phyloP scores from a whole-genome alignment of 2,113 vertebrate genomes.

The Arothron firmamentum region DNA sequence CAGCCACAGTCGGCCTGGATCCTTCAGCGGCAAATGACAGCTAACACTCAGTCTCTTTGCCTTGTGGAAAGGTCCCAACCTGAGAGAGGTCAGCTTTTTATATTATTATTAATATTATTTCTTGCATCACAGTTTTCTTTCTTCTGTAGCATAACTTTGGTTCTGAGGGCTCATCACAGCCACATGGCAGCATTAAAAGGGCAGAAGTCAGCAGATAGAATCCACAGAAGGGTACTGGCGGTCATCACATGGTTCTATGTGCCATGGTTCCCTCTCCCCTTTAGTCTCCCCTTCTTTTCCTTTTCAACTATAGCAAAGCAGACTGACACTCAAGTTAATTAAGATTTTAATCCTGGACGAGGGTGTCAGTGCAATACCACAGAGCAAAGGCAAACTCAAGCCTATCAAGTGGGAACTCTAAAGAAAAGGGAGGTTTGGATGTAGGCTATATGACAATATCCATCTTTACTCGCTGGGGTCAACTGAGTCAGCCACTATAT shows the following conservation, averaged over 20 bases:
- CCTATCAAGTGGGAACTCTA: constrained; percentile 36
- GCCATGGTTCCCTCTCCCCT: constrained; percentile 19
- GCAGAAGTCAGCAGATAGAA: constrained; percentile 4
- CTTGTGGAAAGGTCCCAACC: constrained; percentile 28
- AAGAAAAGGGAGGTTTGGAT: constrained; percentile 41
- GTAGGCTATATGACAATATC: constrained; percentile 31
- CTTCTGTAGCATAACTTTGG: constrained; percentile 21
- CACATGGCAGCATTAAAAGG: constrained; percentile 22
- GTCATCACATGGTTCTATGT: constrained; percentile 37
- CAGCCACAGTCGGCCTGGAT: constrained; percentile 18
- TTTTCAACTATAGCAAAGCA: constrained; percentile 40
- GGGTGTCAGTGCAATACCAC: constrained; percentile 51
- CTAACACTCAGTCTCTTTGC: constrained; percentile 10
- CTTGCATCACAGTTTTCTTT: constrained; percentile 8
- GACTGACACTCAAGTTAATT: constrained; percentile 70
- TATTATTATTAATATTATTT: constrained; percentile 15
- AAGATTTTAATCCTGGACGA: constrained; percentile 71
- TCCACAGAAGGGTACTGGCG: constrained; percentile 8
- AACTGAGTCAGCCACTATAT: constrained; percentile 34
- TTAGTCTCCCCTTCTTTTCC: constrained; percentile 19
- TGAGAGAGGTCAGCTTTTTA: constrained; percentile 12
- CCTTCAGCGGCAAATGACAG: constrained; percentile 9
- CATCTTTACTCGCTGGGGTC: constrained; percentile 39
- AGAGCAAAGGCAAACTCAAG: constrained; percentile 47
- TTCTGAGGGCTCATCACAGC: constrained; percentile 39